Percentiles rank a stretch among this genome's conserved stretches.
Evolutionary conservation across 2,113 vertebrate genomes (phyloP).

Genomic region (Platysternon megacephalum): DNA sequence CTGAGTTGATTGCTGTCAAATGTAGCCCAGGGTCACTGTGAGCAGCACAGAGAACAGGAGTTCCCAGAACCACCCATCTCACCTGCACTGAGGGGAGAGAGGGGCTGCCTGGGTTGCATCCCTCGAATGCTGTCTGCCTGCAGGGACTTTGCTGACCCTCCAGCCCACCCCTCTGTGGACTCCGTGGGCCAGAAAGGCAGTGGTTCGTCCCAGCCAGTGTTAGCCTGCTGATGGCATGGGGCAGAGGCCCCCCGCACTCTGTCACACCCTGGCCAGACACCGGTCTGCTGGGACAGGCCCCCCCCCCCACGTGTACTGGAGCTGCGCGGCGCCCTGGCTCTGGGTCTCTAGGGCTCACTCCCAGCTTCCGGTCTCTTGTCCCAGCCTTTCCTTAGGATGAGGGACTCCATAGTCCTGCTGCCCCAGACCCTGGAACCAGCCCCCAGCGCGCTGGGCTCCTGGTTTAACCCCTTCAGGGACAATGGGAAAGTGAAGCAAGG

Average conservation of each 20-base stretch:
- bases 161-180: no score
- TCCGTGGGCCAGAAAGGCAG: no score
- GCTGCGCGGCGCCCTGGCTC: no score
- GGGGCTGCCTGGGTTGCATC: background rate
- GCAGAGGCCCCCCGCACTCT: no score
- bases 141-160: no score
- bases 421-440: no score
- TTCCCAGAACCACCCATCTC: conserved; percentile 49
- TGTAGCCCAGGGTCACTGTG: conserved; percentile 25
- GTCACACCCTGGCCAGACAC: background rate
- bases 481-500: background rate
- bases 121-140: no score
- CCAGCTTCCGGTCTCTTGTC: no score
- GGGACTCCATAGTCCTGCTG: background rate
- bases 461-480: background rate
- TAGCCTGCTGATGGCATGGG: no score
- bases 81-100: background rate
- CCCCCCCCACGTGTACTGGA: no score
- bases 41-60: background rate
- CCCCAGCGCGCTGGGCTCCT: background rate
- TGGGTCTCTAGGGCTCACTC: no score
- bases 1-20: conserved; percentile 17
- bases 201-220: no score
- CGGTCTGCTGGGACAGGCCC: background rate
- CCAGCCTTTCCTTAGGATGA: background rate